Evolutionary conservation across 2,797 vertebrate species (phyloP).

Genomic region (Pantherophis vulpinus): DNA sequence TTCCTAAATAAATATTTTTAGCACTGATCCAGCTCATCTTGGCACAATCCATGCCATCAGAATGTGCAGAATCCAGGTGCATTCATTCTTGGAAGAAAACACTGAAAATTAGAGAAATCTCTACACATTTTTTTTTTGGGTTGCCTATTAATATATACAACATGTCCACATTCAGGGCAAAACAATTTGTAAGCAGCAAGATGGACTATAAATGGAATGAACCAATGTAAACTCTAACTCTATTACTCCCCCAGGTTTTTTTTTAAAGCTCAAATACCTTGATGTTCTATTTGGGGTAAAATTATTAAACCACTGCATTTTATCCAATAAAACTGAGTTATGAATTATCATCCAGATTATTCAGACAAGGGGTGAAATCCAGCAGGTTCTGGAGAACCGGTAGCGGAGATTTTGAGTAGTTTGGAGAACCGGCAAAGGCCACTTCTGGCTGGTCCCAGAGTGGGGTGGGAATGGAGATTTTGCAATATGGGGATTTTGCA

Average conservation of each 20-base stretch:
- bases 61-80: neutral
- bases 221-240: neutral
- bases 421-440: too few relatives aligned
- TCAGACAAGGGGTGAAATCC: neutral
- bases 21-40: neutral
- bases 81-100: neutral
- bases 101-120: neutral
- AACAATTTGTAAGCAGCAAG: neutral
- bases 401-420: too few relatives aligned
- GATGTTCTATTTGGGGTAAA: neutral
- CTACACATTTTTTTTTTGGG: neutral
- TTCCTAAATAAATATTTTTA: neutral
- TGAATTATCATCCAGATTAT: rapidly evolving
- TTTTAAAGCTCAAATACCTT: neutral
- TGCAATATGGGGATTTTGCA: too few relatives aligned
- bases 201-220: neutral
- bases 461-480: too few relatives aligned
- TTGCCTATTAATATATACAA: neutral
- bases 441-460: too few relatives aligned
- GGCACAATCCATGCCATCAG: neutral
- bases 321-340: neutral
- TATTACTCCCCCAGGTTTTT: neutral
- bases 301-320: neutral
- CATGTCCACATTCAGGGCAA: neutral
- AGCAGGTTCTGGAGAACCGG: too few relatives aligned